Conservation (phyloP, 1,140 invertebrate species). For the Diorhabda carinulata region DNA sequence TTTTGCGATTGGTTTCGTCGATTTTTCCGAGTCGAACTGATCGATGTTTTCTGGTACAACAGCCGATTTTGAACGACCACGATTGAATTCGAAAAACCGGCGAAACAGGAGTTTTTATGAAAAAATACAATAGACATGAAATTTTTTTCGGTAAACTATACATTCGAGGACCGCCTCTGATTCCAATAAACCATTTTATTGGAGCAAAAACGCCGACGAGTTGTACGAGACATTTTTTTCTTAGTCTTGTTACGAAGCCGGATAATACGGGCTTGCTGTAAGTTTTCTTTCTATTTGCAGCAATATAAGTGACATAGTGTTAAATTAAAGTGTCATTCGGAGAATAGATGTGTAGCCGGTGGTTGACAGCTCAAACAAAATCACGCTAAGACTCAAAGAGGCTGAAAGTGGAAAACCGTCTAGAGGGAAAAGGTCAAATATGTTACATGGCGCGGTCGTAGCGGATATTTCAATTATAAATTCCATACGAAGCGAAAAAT, state of each 20-base stretch:
- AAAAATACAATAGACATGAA: too few relatives aligned
- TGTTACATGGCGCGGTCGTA: neutral
- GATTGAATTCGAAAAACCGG: too few relatives aligned
- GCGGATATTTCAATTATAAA: neutral
- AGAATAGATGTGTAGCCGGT: slow-evolving; percentile 14
- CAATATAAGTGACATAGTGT: slow-evolving; percentile 7
- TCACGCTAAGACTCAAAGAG: slow-evolving; percentile 22
- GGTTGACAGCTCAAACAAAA: slow-evolving; percentile 12
- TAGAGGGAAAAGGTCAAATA: slow-evolving; percentile 9
- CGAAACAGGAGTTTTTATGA: too few relatives aligned
- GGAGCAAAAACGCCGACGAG: neutral
- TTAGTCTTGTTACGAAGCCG: neutral
- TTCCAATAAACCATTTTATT: slow-evolving; percentile 1
- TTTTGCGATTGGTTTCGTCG: too few relatives aligned
- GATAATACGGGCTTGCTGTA: neutral
- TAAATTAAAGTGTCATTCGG: slow-evolving; percentile 17
- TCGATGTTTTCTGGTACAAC: too few relatives aligned
- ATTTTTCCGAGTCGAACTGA: too few relatives aligned
- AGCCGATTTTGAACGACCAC: too few relatives aligned
- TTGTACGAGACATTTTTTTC: neutral
- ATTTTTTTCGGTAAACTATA: too few relatives aligned
- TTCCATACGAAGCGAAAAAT: too few relatives aligned
- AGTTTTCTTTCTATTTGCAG: slow-evolving; percentile 2
- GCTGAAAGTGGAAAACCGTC: slow-evolving; percentile 7
- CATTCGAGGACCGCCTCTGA: neutral